Evolutionary conservation across 2,797 vertebrate species (phyloP), one percentile per base, ranked within the genome.

Genomic region (Phaenicophaeus curvirostris): DNA sequence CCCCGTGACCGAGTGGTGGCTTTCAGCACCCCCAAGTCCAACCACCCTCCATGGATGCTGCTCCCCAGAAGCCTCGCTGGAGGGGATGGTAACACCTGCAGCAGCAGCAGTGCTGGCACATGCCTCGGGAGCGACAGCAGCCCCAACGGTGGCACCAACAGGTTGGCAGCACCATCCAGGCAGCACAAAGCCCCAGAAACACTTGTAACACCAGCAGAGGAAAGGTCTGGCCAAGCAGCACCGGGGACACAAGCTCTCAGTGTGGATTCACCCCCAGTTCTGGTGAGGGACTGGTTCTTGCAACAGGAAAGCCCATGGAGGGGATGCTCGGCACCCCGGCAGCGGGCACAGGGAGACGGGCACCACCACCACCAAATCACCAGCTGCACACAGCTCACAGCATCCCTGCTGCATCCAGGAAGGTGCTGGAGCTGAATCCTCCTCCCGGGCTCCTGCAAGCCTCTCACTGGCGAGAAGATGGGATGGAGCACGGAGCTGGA

Each of bases 201-300:
- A 8, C 9, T 44, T 66, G 39, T 21, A 54, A 41, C 11, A 9
- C 30, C 2, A 2, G 30, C 4, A 5, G 57, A 75, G n/a, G n/a
- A n/a, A n/a, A 48, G 13, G 13, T 67, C 46, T 3, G 1, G 55
- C 48, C 84, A 58, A 81, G 30, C 17, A 54, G 62, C 42, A 25
- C 25, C 4, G 5, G 55, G 53, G 12, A 28, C 3, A 4, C 1
- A 0, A 2, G 35, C 15, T 28, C 55, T n/a, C 58, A 42, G 23
- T 23, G 15, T 4, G 2, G 53, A 59, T 75, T 86, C 6, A 1
- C n/a, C 13, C 67, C 54, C 3, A 2, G 1, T 7, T 41, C 20
- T 50, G 5, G 3, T 15, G 14, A 2, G 2, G 48, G 44, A 80
- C 15, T 0, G 0, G 25, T 6, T 78, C 65, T 46, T 5, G 8